Conservation (phyloP, 2,113 vertebrate genomes). For the Aleadryas rufinucha region DNA sequence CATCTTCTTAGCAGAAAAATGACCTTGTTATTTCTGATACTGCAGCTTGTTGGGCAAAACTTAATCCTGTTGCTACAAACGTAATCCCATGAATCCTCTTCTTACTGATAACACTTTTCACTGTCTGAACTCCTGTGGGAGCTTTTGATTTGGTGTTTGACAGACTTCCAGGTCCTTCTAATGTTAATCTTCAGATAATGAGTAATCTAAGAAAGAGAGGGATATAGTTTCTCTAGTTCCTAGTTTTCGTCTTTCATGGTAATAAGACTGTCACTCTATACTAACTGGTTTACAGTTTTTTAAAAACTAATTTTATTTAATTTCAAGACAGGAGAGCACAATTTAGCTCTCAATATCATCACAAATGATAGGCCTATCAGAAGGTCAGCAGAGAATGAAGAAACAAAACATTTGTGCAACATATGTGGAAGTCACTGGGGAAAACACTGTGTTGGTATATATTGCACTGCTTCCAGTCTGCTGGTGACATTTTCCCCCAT, state of each 20-base stretch:
- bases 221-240: neutral
- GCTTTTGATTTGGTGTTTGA: neutral
- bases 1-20: constrained; percentile 37
- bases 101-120: neutral
- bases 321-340: neutral
- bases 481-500: neutral
- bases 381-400: neutral
- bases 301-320: neutral
- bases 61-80: neutral
- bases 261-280: neutral
- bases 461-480: neutral
- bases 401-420: neutral
- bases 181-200: constrained; percentile 17
- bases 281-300: neutral
- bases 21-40: constrained; percentile 29
- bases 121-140: neutral
- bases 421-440: neutral
- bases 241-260: neutral
- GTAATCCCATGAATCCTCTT: constrained; percentile 36
- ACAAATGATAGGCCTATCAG: neutral
- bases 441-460: neutral
- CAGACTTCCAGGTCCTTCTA: neutral
- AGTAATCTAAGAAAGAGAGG: neutral
- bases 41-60: neutral
- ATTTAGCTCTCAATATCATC: neutral